phyloP scores from a whole-genome alignment of 2,113 vertebrate genomes.

The Nothocercus nigrocapillus region DNA sequence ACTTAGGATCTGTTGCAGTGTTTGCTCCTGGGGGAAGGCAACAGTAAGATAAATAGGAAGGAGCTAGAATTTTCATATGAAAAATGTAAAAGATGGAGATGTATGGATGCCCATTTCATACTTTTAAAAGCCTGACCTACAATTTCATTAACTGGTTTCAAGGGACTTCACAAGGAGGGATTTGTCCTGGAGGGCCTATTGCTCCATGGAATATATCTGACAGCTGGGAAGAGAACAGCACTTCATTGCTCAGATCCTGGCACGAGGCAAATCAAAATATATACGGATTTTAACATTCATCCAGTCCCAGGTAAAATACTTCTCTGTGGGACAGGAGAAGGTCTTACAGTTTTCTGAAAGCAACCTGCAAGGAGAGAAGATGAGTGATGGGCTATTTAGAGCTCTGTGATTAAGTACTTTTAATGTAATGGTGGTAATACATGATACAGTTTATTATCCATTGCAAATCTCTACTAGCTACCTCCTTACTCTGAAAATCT shows the following conservation, averaged over 20 bases:
- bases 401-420: not conserved
- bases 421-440: not conserved
- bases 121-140: not conserved
- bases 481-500: constrained; percentile 39
- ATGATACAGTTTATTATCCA: not conserved
- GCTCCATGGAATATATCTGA: not conserved
- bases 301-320: not conserved
- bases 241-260: not conserved
- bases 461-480: constrained; percentile 38
- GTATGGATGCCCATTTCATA: not conserved
- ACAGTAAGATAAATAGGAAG: not conserved
- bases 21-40: not conserved
- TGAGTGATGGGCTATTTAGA: not conserved
- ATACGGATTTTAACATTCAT: not conserved
- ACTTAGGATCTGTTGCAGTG: not conserved
- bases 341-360: not conserved
- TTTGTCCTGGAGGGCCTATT: not conserved
- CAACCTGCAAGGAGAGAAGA: not conserved
- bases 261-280: not conserved
- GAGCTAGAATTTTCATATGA: not conserved
- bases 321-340: not conserved
- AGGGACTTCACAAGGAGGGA: not conserved
- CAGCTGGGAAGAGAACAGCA: not conserved
- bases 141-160: not conserved
- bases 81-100: not conserved